phyloP scores from a whole-genome alignment of 2,797 vertebrate genomes.

The Poecilia gillii region DNA sequence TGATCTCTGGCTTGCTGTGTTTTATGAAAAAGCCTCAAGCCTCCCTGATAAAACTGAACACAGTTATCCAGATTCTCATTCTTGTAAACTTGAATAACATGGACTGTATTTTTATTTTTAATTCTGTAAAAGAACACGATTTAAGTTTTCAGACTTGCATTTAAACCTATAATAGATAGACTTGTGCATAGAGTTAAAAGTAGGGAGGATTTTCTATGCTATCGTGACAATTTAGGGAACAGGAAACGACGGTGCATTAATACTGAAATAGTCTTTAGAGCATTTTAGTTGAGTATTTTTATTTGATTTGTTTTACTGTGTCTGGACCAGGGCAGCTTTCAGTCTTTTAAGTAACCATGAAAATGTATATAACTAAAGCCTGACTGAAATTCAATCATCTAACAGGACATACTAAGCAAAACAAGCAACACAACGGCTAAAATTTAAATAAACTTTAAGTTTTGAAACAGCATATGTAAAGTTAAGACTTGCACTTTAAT shows the following conservation, averaged over 20 bases:
- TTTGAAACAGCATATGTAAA: neutral
- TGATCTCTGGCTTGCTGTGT: neutral
- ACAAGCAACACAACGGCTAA: neutral
- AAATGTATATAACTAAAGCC: neutral
- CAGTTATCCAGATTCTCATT: too few relatives aligned
- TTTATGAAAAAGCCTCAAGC: neutral
- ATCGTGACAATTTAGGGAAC: accelerated
- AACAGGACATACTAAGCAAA: neutral
- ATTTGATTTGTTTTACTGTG: neutral
- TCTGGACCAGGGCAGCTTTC: neutral
- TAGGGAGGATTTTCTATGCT: neutral
- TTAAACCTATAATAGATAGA: neutral
- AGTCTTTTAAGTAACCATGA: neutral
- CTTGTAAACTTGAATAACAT: too few relatives aligned
- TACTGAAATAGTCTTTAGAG: neutral
- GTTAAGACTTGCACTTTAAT: neutral
- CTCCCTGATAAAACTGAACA: neutral
- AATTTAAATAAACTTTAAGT: too few relatives aligned
- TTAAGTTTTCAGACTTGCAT: neutral
- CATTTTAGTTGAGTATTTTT: neutral
- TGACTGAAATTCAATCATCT: neutral
- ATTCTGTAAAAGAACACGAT: neutral
- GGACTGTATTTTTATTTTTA: neutral
- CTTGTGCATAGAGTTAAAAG: neutral
- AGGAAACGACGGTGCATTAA: too few relatives aligned